These are phyloP conservation scores for Boleophthalmus pectinirostris DNA, from an alignment of 2,113 vertebrate genomes.

Conservation along the genomic window DNA sequence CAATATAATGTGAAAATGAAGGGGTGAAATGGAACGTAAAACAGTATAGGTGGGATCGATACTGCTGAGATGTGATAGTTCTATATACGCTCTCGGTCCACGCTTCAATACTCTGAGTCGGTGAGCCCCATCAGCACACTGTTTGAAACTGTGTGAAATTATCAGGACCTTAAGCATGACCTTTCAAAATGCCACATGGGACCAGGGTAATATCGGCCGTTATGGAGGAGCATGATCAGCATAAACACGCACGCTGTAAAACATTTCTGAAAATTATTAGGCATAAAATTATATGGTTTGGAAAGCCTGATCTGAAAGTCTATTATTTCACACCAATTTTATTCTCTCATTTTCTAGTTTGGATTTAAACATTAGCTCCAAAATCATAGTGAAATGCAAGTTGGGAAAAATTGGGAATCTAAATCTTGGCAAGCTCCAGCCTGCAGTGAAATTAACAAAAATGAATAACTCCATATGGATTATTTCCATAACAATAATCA, in stretches of 20 bases:
- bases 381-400: not conserved
- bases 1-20: not conserved
- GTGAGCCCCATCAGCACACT: slow-evolving; percentile 10
- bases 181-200: slow-evolving; percentile 60
- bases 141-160: slow-evolving; percentile 30
- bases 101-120: not conserved
- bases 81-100: not conserved
- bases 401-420: not conserved
- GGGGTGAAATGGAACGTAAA: slow-evolving; percentile 8
- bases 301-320: not conserved
- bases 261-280: slow-evolving; percentile 15
- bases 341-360: not conserved
- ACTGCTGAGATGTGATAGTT: not conserved
- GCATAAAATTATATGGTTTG: not conserved
- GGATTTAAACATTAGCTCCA: not conserved
- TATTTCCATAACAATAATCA: not conserved
- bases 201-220: slow-evolving; percentile 37
- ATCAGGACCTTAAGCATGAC: slow-evolving; percentile 55
- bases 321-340: not conserved
- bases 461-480: not conserved
- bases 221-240: slow-evolving; percentile 10
- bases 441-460: too few species aligned
- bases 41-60: slow-evolving; percentile 9
- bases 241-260: slow-evolving; percentile 9
- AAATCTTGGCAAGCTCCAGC: too few species aligned